These are phyloP conservation scores for Drusus annulatus DNA, from an alignment of 1,140 invertebrate genomes.

Conservation along the genomic window DNA sequence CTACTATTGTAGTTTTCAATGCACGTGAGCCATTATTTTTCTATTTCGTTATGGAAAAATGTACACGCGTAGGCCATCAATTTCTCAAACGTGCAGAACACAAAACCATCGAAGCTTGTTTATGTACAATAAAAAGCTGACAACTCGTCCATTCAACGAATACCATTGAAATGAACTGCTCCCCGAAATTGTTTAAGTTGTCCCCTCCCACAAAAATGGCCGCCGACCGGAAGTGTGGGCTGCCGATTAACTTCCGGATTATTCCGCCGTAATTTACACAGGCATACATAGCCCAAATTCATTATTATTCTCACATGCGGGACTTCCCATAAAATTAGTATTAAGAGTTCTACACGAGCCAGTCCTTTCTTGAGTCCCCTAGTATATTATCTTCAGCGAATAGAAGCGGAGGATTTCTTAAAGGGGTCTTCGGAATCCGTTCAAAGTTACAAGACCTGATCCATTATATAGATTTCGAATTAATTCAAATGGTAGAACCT, in stretches of 20 bases:
- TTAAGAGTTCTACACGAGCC: not conserved
- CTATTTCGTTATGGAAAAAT: too few relatives aligned
- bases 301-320: slow-evolving; percentile 27
- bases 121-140: too few relatives aligned
- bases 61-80: too few relatives aligned
- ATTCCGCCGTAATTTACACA: slow-evolving; percentile 37
- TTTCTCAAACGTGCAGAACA: too few relatives aligned
- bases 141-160: not conserved
- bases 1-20: too few relatives aligned
- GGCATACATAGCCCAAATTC: slow-evolving; percentile 28
- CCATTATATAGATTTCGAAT: slow-evolving; percentile 46
- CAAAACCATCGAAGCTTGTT: too few relatives aligned
- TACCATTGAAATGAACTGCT: not conserved
- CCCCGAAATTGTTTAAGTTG: not conserved
- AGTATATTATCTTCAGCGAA: slow-evolving; percentile 28
- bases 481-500: slow-evolving; percentile 49
- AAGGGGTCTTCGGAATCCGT: slow-evolving; percentile 21
- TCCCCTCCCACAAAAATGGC: slow-evolving; percentile 48
- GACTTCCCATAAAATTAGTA: slow-evolving; percentile 9
- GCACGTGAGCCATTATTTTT: too few relatives aligned
- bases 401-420: slow-evolving; percentile 33
- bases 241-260: slow-evolving; percentile 45
- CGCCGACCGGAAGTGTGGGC: slow-evolving; percentile 34
- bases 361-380: slow-evolving; percentile 5
- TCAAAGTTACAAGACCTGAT: slow-evolving; percentile 30